phyloP scores from a whole-genome alignment of 2,797 vertebrate genomes.

The Chlorospingus semifuscus region DNA sequence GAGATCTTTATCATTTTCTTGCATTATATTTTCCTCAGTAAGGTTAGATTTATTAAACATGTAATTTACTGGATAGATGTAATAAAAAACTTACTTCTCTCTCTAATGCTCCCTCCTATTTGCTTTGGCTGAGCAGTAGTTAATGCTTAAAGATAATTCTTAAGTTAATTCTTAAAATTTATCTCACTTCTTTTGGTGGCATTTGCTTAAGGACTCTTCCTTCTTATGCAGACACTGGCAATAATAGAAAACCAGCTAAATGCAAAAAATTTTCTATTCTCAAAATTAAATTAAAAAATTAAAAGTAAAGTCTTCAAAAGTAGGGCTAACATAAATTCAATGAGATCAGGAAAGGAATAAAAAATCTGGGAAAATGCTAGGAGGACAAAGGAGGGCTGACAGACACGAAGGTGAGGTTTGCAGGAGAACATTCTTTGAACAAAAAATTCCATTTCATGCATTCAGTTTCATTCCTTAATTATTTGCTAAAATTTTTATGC shows the following conservation, averaged over 20 bases:
- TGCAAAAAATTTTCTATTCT: background rate
- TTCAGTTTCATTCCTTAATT: background rate
- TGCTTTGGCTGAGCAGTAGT: background rate
- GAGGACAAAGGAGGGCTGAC: background rate
- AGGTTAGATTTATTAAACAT: background rate
- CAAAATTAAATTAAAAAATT: background rate
- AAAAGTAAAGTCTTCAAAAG: background rate
- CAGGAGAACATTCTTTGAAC: background rate
- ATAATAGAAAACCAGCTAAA: background rate
- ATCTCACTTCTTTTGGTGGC: background rate
- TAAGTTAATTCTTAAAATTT: background rate
- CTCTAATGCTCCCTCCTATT: background rate
- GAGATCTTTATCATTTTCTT: background rate
- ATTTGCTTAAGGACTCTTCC: background rate
- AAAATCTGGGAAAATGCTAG: background rate
- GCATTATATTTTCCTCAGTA: background rate
- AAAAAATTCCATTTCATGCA: background rate
- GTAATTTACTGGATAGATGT: background rate
- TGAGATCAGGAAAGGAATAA: background rate
- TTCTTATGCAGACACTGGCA: background rate
- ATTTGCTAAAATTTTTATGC: background rate
- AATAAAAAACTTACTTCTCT: background rate
- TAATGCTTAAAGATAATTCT: background rate
- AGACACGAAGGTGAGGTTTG: background rate
- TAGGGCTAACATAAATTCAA: background rate